Conservation (phyloP, 2,888 invertebrate species). For the Seira musarum region DNA sequence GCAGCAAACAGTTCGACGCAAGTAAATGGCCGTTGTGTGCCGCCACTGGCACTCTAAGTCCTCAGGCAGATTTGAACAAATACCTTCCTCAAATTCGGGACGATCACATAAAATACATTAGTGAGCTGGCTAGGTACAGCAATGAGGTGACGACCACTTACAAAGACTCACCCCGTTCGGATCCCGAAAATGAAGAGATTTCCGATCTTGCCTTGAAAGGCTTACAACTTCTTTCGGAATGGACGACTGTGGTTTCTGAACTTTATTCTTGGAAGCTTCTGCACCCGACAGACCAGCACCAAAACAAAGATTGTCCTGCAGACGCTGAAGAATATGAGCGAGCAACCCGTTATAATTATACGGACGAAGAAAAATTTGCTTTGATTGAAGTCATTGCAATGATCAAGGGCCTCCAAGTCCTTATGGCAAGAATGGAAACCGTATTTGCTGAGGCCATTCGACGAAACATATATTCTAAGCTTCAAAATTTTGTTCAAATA, state of each 20-base stretch:
- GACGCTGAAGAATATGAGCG: slow-evolving; percentile 99
- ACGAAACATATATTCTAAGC: slow-evolving; percentile 93
- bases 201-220: slow-evolving; percentile 81
- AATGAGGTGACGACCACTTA: slow-evolving; percentile 69
- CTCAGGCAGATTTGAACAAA: slow-evolving; percentile 95
- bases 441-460: slow-evolving; percentile 94
- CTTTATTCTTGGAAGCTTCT: slow-evolving; percentile 98
- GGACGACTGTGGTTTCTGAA: slow-evolving; percentile 98
- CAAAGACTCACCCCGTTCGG: slow-evolving; percentile 74
- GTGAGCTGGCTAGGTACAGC: slow-evolving; percentile 71
- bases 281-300: slow-evolving; percentile 97
- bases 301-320: slow-evolving; percentile 93
- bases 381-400: slow-evolving; percentile 98
- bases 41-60: slow-evolving; percentile 85
- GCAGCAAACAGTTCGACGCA: slow-evolving; percentile 93
- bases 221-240: slow-evolving; percentile 92
- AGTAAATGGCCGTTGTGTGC: slow-evolving; percentile 90
- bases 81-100: slow-evolving; percentile 95
- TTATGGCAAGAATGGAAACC: slow-evolving; percentile 98
- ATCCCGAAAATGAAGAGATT: slow-evolving; percentile 73
- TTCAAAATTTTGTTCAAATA: slow-evolving; percentile 97
- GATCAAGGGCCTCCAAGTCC: slow-evolving; percentile 97
- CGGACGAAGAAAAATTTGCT: slow-evolving; percentile 97
- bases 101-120: slow-evolving; percentile 97
- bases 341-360: slow-evolving; percentile 97